phyloP scores from a whole-genome alignment of 2,888 invertebrate genomes.

The Andrena camellia region DNA sequence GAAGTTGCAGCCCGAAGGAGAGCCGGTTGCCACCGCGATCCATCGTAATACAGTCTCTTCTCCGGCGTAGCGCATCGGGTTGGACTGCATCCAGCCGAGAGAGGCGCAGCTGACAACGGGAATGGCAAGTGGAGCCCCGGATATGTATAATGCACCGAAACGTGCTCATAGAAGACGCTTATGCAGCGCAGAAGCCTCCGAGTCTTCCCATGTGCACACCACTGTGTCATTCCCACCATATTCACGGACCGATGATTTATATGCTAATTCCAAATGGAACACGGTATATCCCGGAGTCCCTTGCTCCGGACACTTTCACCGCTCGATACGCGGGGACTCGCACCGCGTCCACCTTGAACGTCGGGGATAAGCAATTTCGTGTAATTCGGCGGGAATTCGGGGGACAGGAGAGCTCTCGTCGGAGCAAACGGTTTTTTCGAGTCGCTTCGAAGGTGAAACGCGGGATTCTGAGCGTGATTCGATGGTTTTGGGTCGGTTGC shows the following conservation, averaged over 20 bases:
- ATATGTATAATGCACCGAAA: conserved; percentile 58
- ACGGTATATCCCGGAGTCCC: conserved; percentile 48
- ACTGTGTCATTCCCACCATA: conserved; percentile 54
- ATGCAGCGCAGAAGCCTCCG: not conserved
- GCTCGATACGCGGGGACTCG: conserved; percentile 32
- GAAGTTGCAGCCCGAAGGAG: conserved; percentile 38
- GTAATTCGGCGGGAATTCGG: not conserved
- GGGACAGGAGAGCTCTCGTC: not conserved
- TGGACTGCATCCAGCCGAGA: conserved; percentile 74
- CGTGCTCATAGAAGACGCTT: conserved; percentile 46
- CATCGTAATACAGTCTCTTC: conserved; percentile 36
- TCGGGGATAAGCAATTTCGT: conserved; percentile 28
- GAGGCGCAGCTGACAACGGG: conserved; percentile 69
- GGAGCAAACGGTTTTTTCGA: not conserved
- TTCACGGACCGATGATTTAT: conserved; percentile 74
- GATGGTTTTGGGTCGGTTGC: no score
- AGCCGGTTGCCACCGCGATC: conserved; percentile 26
- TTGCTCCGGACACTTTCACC: conserved; percentile 68
- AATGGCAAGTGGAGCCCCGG: conserved; percentile 75
- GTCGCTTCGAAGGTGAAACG: not conserved
- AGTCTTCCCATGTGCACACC: conserved; percentile 29
- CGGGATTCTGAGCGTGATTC: not conserved
- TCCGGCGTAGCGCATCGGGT: conserved; percentile 52
- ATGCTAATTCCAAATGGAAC: conserved; percentile 69
- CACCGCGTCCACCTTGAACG: conserved; percentile 22